Conservation (phyloP, 2,888 invertebrate genomes). For the Craniophora ligustri region DNA sequence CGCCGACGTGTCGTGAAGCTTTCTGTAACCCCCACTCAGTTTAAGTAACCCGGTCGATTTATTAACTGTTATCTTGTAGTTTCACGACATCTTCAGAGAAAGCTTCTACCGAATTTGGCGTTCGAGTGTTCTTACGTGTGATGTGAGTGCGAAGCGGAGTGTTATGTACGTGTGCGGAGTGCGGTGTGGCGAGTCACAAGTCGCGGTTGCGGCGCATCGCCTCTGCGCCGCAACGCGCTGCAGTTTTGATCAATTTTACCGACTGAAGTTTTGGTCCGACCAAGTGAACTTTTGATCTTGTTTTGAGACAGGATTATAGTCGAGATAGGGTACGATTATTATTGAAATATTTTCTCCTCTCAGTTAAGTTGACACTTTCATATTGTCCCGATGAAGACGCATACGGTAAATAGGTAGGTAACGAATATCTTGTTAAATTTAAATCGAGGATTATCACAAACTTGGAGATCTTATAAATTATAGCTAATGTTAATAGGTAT, state of each 20-base stretch:
- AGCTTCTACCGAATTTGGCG: conserved; percentile 66
- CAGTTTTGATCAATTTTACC: conserved; percentile 85
- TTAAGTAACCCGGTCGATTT: conserved; percentile 43
- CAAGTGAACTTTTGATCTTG: conserved; percentile 87
- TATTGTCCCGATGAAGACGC: conserved; percentile 75
- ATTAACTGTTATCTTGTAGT: conserved; percentile 52
- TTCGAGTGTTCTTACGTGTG: conserved; percentile 67
- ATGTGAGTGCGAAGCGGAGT: conserved; percentile 61
- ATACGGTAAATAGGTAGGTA: conserved; percentile 84
- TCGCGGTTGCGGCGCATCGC: conserved; percentile 28
- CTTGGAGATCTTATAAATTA: conserved; percentile 86
- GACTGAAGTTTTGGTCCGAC: conserved; percentile 89
- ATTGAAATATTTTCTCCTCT: conserved; percentile 77
- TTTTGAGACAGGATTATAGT: conserved; percentile 84
- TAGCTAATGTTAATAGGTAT: conserved; percentile 87
- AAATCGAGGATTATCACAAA: conserved; percentile 84
- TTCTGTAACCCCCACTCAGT: conserved; percentile 43
- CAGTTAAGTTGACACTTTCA: conserved; percentile 78
- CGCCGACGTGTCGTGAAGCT: conserved; percentile 53
- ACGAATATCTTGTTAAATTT: conserved; percentile 87
- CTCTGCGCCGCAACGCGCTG: conserved; percentile 57
- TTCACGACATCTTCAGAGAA: conserved; percentile 52
- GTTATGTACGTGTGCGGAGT: conserved; percentile 64
- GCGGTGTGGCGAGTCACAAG: conserved; percentile 52
- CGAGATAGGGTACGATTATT: conserved; percentile 80